phyloP scores from a whole-genome alignment of 2,888 invertebrate species.

The Galeopsomyia nigrocyanea region DNA sequence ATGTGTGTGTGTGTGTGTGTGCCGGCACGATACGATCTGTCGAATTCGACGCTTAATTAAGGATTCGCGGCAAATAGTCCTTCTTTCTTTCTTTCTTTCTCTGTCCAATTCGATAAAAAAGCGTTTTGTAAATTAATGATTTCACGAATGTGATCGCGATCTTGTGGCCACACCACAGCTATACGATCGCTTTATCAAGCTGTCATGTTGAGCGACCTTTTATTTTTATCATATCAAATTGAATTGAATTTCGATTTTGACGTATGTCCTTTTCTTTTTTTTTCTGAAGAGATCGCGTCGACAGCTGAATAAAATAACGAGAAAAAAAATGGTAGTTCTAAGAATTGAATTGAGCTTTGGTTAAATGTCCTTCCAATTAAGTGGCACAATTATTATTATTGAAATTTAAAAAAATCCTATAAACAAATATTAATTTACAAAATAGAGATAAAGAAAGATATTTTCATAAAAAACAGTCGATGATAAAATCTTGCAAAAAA shows the following conservation, averaged over 20 bases:
- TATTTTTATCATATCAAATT: too few species aligned
- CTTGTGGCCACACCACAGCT: too few species aligned
- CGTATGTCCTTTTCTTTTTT: background rate
- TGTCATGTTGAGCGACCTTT: too few species aligned
- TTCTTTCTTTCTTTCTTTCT: background rate
- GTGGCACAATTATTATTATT: too few species aligned
- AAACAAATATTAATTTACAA: background rate
- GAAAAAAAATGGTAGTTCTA: too few species aligned
- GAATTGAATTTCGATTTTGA: too few species aligned
- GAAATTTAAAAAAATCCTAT: too few species aligned
- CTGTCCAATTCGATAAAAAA: conserved; percentile 9
- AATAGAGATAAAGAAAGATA: background rate
- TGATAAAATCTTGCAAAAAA: conserved; percentile 14
- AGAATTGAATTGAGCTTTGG: too few species aligned
- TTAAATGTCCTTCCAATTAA: too few species aligned
- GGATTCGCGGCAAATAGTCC: conserved; percentile 20
- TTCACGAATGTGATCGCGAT: background rate
- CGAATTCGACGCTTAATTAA: conserved; percentile 37
- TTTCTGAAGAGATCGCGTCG: background rate
- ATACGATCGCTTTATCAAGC: too few species aligned
- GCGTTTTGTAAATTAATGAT: conserved; percentile 4
- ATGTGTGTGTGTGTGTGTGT: too few species aligned
- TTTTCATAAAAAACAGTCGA: background rate
- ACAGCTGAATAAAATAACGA: background rate
- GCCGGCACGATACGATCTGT: conserved; percentile 33